These are phyloP conservation scores for Hermaeophaga mercurialis DNA, from an alignment of 2,888 invertebrate genomes.

Conservation along the genomic window DNA sequence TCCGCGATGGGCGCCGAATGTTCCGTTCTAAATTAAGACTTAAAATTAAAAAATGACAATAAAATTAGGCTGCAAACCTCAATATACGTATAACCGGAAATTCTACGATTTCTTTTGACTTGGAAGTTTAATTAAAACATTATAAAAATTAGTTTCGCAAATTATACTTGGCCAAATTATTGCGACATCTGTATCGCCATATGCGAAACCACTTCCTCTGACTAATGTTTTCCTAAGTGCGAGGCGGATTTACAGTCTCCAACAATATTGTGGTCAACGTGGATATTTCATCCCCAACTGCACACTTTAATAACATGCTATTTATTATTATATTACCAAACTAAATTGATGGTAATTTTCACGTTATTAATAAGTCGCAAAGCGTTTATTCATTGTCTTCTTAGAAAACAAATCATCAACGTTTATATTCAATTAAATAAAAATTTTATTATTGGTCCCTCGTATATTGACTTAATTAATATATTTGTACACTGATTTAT, in stretches of 20 bases:
- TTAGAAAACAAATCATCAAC: no score
- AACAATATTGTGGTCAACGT: conserved; percentile 9
- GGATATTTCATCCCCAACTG: conserved; percentile 15
- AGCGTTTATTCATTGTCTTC: no score
- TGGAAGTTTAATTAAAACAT: neutral
- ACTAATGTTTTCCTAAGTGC: conserved; percentile 33
- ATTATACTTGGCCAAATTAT: neutral
- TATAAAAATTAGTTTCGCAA: conserved; percentile 4
- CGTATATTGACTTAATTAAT: neutral
- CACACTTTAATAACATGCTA: conserved; percentile 6
- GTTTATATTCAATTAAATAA: no score
- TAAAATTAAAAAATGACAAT: no score
- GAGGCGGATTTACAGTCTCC: conserved; percentile 9
- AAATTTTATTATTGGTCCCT: no score
- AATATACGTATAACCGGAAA: no score
- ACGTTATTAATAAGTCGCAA: neutral
- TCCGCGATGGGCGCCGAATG: no score
- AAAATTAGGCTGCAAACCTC: no score
- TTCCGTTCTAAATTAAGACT: no score
- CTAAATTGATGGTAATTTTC: conserved; percentile 8
- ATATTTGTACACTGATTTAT: conserved; percentile 7
- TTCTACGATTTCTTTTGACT: no score
- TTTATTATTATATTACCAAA: neutral
- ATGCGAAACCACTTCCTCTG: conserved; percentile 35
- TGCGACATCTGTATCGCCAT: conserved; percentile 19